Conservation (phyloP, 2,797 vertebrate species). For the Petrocephalus sullivani region DNA sequence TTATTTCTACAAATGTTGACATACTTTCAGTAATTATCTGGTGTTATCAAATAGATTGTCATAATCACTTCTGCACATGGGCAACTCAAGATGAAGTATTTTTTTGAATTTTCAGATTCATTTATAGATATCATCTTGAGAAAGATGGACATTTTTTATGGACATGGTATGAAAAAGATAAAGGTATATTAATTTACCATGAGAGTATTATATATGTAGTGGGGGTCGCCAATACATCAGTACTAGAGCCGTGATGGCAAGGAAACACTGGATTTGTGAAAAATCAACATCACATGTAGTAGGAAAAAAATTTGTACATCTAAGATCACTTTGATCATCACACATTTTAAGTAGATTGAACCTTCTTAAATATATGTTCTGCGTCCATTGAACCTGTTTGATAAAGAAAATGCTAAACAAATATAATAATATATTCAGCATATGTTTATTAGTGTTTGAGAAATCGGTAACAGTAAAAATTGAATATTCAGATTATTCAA, state of each 20-base stretch:
- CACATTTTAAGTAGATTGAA: not conserved
- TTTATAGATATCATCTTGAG: slow-evolving; percentile 80
- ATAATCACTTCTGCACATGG: slow-evolving; percentile 40
- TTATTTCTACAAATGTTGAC: not conserved
- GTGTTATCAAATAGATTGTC: not conserved
- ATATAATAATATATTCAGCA: not conserved
- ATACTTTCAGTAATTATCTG: not conserved
- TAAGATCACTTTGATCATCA: not conserved
- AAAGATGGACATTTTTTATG: slow-evolving; percentile 78
- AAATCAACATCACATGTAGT: not conserved
- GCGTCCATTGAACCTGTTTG: not conserved
- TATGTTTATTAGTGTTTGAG: not conserved
- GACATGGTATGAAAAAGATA: slow-evolving; percentile 79
- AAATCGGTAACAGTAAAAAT: not conserved
- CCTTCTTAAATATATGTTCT: not conserved
- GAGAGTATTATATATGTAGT: slow-evolving; percentile 62
- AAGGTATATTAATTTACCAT: slow-evolving; percentile 66
- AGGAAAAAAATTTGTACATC: not conserved
- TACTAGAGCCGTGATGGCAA: not conserved
- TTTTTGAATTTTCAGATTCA: slow-evolving; percentile 80
- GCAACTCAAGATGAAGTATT: slow-evolving; percentile 77
- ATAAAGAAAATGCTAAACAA: not conserved
- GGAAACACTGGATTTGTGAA: slow-evolving; percentile 7
- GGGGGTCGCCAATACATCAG: slow-evolving; percentile 14
- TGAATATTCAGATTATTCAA: not conserved